phyloP scores from a whole-genome alignment of 2,113 vertebrate species.

The Plestiodon gilberti region DNA sequence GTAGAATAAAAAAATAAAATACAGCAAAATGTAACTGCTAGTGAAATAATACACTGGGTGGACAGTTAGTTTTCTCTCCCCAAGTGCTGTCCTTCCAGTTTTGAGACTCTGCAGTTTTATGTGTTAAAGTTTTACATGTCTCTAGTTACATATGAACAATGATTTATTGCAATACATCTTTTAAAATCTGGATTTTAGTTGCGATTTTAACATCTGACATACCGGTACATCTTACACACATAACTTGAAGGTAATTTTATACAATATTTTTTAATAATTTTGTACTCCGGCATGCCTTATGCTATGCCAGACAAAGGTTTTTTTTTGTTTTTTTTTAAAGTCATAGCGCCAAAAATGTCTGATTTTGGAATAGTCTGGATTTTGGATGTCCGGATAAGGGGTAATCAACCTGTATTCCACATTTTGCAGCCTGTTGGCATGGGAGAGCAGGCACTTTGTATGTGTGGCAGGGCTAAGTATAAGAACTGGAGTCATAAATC shows the following conservation, averaged over 20 bases:
- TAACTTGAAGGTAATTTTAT: no score
- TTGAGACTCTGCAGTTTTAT: slow-evolving; percentile 16
- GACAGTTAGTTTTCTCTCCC: background rate
- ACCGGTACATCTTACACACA: no score
- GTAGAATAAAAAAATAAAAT: background rate
- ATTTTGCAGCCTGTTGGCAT: accelerated
- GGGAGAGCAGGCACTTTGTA: background rate
- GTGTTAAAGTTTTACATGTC: slow-evolving; percentile 17
- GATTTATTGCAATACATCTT: background rate
- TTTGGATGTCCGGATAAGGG: no score
- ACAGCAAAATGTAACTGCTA: background rate
- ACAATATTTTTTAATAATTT: no score
- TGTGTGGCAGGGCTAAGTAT: background rate
- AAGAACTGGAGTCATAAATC: background rate
- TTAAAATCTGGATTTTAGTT: background rate
- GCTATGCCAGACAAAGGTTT: no score
- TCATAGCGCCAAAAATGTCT: no score
- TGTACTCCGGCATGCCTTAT: no score
- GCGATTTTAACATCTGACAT: slow-evolving; percentile 29
- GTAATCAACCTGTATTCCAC: no score
- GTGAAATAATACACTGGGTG: background rate
- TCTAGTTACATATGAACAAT: background rate
- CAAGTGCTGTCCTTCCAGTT: background rate
- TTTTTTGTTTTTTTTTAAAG: no score
- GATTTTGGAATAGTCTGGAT: no score